Percentiles rank a stretch among this genome's conserved stretches.
Evolutionary conservation across 1,140 invertebrate genomes (phyloP).

Genomic region (Lepidotrigona ventralis): DNA sequence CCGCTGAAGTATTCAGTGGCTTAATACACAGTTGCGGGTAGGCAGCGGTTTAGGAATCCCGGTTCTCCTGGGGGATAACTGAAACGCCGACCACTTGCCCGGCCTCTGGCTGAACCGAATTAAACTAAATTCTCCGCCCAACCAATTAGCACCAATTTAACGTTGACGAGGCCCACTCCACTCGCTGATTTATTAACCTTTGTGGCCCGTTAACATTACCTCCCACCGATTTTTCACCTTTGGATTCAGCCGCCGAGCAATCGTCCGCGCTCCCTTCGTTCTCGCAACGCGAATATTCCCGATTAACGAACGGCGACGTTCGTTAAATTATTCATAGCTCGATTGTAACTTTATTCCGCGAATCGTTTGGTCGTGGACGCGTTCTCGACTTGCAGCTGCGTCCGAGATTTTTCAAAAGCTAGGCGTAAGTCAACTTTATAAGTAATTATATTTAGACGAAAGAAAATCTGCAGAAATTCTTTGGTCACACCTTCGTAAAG

Average conservation of each 20-base stretch:
- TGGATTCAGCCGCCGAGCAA: not conserved
- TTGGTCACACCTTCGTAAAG: too few species aligned
- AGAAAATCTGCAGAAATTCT: too few species aligned
- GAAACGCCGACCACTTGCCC: slow-evolving; percentile 26
- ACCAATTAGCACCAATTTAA: slow-evolving; percentile 74
- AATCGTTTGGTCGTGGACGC: not conserved
- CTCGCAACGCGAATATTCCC: slow-evolving; percentile 4
- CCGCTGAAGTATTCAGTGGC: slow-evolving; percentile 47
- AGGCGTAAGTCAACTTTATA: not conserved
- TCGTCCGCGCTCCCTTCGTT: not conserved
- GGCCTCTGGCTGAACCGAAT: slow-evolving; percentile 60
- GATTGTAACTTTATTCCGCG: slow-evolving; percentile 10
- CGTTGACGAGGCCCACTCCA: slow-evolving; percentile 54
- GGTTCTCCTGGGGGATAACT: slow-evolving; percentile 50
- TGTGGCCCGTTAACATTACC: not conserved
- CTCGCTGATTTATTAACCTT: slow-evolving; percentile 48
- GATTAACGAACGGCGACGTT: slow-evolving; percentile 20
- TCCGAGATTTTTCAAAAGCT: not conserved
- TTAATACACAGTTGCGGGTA: slow-evolving; percentile 58
- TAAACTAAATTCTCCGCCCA: slow-evolving; percentile 70
- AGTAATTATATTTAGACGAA: too few species aligned
- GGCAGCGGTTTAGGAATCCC: slow-evolving; percentile 50
- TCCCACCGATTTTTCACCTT: slow-evolving; percentile 17
- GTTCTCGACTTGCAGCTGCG: not conserved
- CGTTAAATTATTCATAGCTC: slow-evolving; percentile 37